A percentile compares a stretch with the other conserved stretches of the same genome.
These are phyloP conservation scores for Tanytarsus gracilentus DNA, from an alignment of 2,888 invertebrate genomes.

Conservation along the genomic window DNA sequence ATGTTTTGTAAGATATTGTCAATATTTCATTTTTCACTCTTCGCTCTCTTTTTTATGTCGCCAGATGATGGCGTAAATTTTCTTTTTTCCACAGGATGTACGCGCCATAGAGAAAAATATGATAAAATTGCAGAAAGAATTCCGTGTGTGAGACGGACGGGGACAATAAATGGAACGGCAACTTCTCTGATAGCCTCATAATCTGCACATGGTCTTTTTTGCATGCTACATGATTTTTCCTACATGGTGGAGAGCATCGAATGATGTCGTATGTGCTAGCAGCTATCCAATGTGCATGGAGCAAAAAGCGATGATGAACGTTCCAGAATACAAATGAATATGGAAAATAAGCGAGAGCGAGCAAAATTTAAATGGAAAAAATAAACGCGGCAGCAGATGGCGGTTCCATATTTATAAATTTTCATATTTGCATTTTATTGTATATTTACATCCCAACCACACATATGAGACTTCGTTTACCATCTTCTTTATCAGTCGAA, in stretches of 20 bases:
- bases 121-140: not conserved
- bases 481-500: not conserved
- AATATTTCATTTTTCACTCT: constrained; percentile 18
- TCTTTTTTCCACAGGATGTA: constrained; percentile 6
- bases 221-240: not conserved
- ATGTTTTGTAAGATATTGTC: constrained; percentile 24
- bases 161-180: constrained; percentile 27
- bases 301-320: constrained; percentile 29
- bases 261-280: not conserved
- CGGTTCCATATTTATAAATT: constrained; percentile 29
- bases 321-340: constrained; percentile 29
- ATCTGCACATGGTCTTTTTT: constrained; percentile 28
- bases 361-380: not conserved
- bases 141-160: not conserved
- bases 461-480: not conserved
- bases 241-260: too few species aligned
- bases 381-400: constrained; percentile 22
- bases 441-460: constrained; percentile 25
- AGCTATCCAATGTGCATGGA: not conserved
- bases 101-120: not conserved
- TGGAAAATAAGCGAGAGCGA: not conserved
- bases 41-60: constrained; percentile 9
- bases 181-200: constrained; percentile 28
- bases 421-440: constrained; percentile 30
- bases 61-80: constrained; percentile 25